phyloP scores from a whole-genome alignment of 53 echinoderm and acorn worm species.

The Stichopus horrens region DNA sequence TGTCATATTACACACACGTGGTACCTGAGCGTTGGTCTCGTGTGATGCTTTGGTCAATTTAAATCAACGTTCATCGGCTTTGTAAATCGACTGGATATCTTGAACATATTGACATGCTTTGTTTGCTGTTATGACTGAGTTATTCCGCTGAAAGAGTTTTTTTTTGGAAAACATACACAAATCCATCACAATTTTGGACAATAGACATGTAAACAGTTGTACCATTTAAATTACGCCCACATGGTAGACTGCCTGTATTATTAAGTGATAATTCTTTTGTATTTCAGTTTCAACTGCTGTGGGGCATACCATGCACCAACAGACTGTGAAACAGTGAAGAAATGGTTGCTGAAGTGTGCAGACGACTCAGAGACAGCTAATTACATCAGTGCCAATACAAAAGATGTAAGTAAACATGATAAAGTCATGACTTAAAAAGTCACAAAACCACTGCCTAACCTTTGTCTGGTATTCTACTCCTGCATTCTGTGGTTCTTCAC shows the following conservation, averaged over 20 bases:
- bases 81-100: too few relatives aligned
- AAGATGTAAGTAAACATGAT: conserved; percentile 77
- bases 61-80: too few relatives aligned
- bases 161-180: background rate
- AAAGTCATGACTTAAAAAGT: background rate
- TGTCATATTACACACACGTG: too few relatives aligned
- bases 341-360: conserved; percentile 95
- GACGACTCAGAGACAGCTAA: conserved; percentile 99
- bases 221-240: background rate
- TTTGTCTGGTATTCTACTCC: too few relatives aligned
- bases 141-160: background rate
- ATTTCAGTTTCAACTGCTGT: conserved; percentile 82
- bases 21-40: too few relatives aligned
- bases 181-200: background rate
- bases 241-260: background rate
- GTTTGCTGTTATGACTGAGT: background rate
- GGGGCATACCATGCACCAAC: conserved; percentile 92
- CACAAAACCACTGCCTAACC: background rate
- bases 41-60: too few relatives aligned
- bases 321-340: conserved; percentile 94
- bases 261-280: background rate
- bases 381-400: conserved; percentile 99
- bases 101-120: too few relatives aligned
- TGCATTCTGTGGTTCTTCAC: too few relatives aligned
- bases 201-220: too few relatives aligned